phyloP scores from a whole-genome alignment of 2,888 invertebrate genomes.

The Ypsolopha scabrella region DNA sequence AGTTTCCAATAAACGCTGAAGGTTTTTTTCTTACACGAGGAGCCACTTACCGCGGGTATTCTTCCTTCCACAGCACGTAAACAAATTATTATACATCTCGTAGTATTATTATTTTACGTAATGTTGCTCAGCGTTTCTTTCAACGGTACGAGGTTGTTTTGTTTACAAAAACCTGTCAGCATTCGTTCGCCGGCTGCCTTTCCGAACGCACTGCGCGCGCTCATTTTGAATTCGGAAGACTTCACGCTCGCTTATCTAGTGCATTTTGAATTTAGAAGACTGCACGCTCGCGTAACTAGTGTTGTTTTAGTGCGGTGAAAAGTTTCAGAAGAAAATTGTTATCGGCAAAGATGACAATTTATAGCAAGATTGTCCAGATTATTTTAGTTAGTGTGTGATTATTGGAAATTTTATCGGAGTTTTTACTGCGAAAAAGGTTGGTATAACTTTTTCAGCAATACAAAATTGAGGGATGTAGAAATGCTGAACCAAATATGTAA shows the following conservation, averaged over 20 bases:
- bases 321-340: slow-evolving; percentile 6
- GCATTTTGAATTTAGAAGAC: no score
- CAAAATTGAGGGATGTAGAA: no score
- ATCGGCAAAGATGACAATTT: slow-evolving; percentile 48
- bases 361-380: slow-evolving; percentile 64
- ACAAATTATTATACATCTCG: no score
- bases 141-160: not conserved
- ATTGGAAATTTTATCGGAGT: not conserved
- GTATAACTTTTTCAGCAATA: no score
- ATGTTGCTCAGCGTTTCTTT: not conserved
- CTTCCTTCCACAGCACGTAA: no score
- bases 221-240: not conserved
- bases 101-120: no score
- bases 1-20: no score
- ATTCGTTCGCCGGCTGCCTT: slow-evolving; percentile 35
- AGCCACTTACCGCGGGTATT: no score
- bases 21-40: no score
- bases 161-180: slow-evolving; percentile 21
- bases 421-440: no score
- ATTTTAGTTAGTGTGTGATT: slow-evolving; percentile 59
- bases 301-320: not conserved
- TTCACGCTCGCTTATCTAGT: not conserved
- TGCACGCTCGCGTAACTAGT: slow-evolving; percentile 4
- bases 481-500: no score
- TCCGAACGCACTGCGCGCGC: slow-evolving; percentile 25